Evolutionary conservation across 2,888 invertebrate species (phyloP), one percentile per base, ranked within the genome.

Genomic region (Campoletis raptor): DNA sequence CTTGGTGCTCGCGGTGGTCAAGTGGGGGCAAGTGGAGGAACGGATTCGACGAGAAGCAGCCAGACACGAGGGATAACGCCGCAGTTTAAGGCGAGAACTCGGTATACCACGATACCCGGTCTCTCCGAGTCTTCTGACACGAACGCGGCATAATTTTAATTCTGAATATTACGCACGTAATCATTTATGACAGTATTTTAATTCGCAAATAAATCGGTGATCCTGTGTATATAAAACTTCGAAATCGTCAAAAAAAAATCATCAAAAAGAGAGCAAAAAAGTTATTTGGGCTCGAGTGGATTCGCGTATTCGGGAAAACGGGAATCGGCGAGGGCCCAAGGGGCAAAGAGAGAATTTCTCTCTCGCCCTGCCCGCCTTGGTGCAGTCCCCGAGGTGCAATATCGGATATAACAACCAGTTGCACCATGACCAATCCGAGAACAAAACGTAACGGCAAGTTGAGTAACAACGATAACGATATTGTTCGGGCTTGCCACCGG

Each of bases 301-400:
- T 52, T 52, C 54, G 54, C 21, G 54, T 54, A 54, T 21, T 21
- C 54, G 54, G 21, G 18, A 54, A 21, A 54, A 3, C 21, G 54
- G 21, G 21, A 9, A 54, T 54, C 54, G 21, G 21, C 54, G 54
- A 54, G 21, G 21, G 54, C 9, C 54, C 21, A 21, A 36, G 8
- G 70, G 45, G 45, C 42, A 45, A 52, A 30, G 45, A 12, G 70
- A 42, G 24, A 21, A n/a, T 21, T 24, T 70, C 45, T 24, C 45
- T 30, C 69, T 40, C 67, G n/a, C 37, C 37, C 67, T 64, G 18
- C 66, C 70, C 42, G 82, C 84, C 89, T 91, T 89, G 91, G 92
- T 92, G 92, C 92, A 92, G 92, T 91, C 89, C 21, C 54, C 66
- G 77, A 64, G 89, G 90, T 90, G 90, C 89, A 88, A 84, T 79